Conservation (phyloP, 1,140 invertebrate genomes). For the Onthophagus taurus region DNA sequence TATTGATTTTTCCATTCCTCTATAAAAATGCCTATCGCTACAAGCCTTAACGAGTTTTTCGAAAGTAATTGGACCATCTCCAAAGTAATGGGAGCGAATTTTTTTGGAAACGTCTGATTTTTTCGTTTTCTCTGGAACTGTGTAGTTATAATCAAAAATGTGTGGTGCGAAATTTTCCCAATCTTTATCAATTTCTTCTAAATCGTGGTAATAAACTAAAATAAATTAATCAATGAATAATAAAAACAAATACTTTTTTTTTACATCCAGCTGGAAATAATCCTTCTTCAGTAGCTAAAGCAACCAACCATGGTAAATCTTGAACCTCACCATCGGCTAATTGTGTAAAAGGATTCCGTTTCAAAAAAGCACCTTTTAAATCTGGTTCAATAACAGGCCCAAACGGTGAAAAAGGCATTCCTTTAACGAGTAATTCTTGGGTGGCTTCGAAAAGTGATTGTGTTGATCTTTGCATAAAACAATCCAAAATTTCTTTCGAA, state of each 20-base stretch:
- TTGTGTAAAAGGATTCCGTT: too few relatives aligned
- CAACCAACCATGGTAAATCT: too few relatives aligned
- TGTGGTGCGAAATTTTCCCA: slow-evolving; percentile 1
- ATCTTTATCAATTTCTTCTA: slow-evolving; percentile 2
- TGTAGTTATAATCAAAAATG: slow-evolving; percentile 6
- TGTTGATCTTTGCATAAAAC: slow-evolving; percentile 41
- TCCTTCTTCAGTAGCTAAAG: too few relatives aligned
- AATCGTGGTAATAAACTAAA: slow-evolving; percentile 1
- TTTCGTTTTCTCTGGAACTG: neutral
- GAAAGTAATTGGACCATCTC: neutral
- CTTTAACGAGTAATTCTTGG: slow-evolving; percentile 15
- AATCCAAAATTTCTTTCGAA: slow-evolving; percentile 54
- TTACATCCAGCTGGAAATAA: too few relatives aligned
- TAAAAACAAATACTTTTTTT: too few relatives aligned
- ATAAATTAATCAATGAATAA: too few relatives aligned
- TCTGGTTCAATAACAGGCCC: slow-evolving; percentile 30
- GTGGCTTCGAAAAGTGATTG: slow-evolving; percentile 1
- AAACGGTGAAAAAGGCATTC: slow-evolving; percentile 30
- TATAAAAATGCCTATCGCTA: slow-evolving; percentile 5
- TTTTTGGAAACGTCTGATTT: neutral
- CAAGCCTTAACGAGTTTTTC: neutral
- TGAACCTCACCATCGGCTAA: too few relatives aligned
- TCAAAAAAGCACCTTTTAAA: too few relatives aligned
- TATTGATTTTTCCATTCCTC: neutral
- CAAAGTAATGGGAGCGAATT: neutral